Conservation (phyloP, 1,140 invertebrate species). For the Cherax quadricarinatus region DNA sequence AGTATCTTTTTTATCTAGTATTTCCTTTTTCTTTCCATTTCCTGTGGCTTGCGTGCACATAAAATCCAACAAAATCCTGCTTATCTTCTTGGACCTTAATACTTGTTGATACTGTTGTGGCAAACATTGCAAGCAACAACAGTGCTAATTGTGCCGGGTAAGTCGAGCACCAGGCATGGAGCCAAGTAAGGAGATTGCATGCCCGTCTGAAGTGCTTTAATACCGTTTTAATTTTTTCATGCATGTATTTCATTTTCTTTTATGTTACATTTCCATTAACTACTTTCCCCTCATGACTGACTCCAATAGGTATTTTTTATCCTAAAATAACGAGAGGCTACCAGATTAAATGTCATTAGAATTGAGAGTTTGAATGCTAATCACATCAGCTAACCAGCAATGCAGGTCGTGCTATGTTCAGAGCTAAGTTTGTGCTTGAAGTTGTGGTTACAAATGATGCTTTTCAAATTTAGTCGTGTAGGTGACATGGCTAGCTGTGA, state of each 20-base stretch:
- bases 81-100: slow-evolving; percentile 72
- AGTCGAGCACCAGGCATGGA: slow-evolving; percentile 64
- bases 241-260: slow-evolving; percentile 45
- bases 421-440: slow-evolving; percentile 70
- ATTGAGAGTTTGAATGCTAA: slow-evolving; percentile 66
- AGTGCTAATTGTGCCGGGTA: slow-evolving; percentile 70
- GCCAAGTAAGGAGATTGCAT: slow-evolving; percentile 70
- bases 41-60: slow-evolving; percentile 72
- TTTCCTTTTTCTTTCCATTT: slow-evolving; percentile 72
- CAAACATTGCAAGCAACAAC: slow-evolving; percentile 67
- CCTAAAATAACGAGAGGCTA: slow-evolving; percentile 48
- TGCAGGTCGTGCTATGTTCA: slow-evolving; percentile 71
- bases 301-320: slow-evolving; percentile 70
- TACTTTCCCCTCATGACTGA: slow-evolving; percentile 68
- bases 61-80: slow-evolving; percentile 70
- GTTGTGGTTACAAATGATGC: slow-evolving; percentile 64
- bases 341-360: slow-evolving; percentile 58
- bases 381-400: slow-evolving; percentile 70
- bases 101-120: slow-evolving; percentile 71
- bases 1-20: slow-evolving; percentile 72
- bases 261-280: slow-evolving; percentile 20
- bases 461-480: slow-evolving; percentile 63
- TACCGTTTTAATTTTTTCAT: slow-evolving; percentile 45
- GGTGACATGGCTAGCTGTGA: slow-evolving; percentile 63
- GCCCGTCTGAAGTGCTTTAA: slow-evolving; percentile 63